Conservation (phyloP, 2,797 vertebrate genomes). For the Valencia hispanica region DNA sequence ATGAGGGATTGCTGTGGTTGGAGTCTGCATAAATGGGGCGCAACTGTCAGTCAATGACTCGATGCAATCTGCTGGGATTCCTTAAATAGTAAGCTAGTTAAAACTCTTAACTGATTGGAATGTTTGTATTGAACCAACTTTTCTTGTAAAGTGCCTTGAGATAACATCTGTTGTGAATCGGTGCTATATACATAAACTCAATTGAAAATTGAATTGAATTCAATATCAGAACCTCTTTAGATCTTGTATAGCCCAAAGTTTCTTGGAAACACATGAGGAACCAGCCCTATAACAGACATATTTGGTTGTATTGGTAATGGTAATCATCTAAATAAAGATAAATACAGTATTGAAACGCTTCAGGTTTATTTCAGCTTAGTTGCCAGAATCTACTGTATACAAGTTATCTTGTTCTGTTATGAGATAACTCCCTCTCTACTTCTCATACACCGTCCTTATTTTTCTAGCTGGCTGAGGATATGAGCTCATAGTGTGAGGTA, state of each 20-base stretch:
- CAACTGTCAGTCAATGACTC: too few relatives aligned
- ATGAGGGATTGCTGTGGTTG: too few relatives aligned
- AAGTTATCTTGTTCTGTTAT: background rate
- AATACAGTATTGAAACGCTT: background rate
- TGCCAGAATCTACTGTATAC: background rate
- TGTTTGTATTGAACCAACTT: too few relatives aligned
- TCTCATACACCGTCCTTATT: slow-evolving; percentile 24
- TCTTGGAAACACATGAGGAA: background rate
- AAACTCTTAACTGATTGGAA: too few relatives aligned
- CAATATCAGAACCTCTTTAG: too few relatives aligned
- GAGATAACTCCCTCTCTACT: slow-evolving; percentile 7
- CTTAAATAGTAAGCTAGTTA: too few relatives aligned
- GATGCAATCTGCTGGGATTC: too few relatives aligned
- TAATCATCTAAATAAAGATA: slow-evolving; percentile 5
- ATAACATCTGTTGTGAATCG: too few relatives aligned
- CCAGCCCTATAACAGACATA: background rate
- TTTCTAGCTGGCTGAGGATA: slow-evolving; percentile 41
- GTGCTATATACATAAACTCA: too few relatives aligned
- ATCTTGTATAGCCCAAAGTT: background rate
- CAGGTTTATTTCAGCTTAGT: background rate
- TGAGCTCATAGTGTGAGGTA: slow-evolving; percentile 56
- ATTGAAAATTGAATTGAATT: too few relatives aligned
- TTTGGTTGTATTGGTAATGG: background rate
- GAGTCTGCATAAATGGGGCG: too few relatives aligned
- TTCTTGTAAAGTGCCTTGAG: too few relatives aligned